Evolutionary conservation across 2,888 invertebrate genomes (phyloP).

Genomic region (Chaitophorus viminalis): DNA sequence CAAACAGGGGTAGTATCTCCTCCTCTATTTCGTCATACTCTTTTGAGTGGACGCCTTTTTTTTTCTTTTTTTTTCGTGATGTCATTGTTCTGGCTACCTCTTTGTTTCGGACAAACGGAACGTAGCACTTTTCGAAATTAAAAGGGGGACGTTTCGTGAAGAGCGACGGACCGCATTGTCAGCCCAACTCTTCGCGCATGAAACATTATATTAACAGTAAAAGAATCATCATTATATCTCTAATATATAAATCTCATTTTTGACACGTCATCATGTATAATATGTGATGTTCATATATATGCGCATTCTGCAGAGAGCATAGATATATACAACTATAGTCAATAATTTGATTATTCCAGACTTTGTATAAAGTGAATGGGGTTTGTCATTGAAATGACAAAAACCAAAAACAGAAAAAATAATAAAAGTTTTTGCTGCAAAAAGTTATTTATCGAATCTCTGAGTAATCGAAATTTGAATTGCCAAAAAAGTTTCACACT

Average conservation of each 20-base stretch:
- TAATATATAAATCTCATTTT: neutral
- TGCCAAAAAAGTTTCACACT: conserved; percentile 29
- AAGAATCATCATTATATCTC: conserved; percentile 1
- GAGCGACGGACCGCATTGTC: conserved; percentile 31
- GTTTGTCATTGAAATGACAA: neutral
- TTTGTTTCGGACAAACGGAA: conserved; percentile 51
- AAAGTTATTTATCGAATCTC: conserved; percentile 10
- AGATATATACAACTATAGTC: neutral
- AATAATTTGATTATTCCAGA: neutral
- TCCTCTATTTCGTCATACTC: conserved; percentile 36
- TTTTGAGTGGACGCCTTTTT: conserved; percentile 34
- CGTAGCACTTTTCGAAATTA: conserved; percentile 57
- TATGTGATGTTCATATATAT: neutral
- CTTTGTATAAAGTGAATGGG: neutral
- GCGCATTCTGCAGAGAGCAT: too few relatives aligned
- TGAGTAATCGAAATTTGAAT: conserved; percentile 47
- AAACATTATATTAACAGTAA: conserved; percentile 30
- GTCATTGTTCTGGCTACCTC: conserved; percentile 48
- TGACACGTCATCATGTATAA: neutral
- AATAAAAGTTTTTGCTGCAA: neutral
- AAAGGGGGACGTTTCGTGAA: conserved; percentile 38
- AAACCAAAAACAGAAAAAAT: neutral
- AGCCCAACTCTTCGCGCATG: conserved; percentile 32
- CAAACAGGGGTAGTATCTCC: conserved; percentile 43
- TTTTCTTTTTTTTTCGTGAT: conserved; percentile 26